Evolutionary conservation across 2,113 vertebrate species (phyloP).

Genomic region (Megaceryle torquata): DNA sequence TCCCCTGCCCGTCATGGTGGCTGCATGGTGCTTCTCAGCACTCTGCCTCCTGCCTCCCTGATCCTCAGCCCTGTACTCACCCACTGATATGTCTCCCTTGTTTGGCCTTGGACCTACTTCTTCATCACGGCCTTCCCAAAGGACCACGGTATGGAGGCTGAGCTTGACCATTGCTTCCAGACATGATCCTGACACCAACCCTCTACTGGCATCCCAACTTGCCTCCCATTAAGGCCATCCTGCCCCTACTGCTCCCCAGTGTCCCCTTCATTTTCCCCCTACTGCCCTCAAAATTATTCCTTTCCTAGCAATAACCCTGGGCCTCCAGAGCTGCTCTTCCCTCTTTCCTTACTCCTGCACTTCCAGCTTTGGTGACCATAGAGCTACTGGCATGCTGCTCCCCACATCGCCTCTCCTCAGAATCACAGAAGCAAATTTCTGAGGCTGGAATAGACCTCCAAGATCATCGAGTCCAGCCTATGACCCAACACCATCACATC

Average conservation of each 20-base stretch:
- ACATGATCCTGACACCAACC: neutral
- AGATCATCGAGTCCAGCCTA: too few species aligned
- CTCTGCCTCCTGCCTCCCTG: neutral
- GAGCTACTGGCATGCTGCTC: neutral
- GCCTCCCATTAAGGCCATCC: neutral
- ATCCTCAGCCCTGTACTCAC: neutral
- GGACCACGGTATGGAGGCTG: neutral
- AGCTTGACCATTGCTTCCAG: neutral
- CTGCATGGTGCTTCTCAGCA: neutral
- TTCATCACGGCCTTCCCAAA: neutral
- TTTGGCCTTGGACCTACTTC: neutral
- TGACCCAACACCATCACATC: too few species aligned
- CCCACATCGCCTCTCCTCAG: neutral
- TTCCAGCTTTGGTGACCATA: neutral
- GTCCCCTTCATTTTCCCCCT: neutral
- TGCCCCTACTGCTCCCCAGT: neutral
- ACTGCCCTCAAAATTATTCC: neutral
- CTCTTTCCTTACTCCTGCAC: neutral
- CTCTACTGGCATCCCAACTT: neutral
- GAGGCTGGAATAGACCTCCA: too few species aligned
- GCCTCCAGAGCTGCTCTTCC: neutral
- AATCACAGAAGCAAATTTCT: too few species aligned
- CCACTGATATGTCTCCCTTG: fast-evolving
- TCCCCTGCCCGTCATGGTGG: neutral
- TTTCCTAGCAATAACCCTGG: neutral